Base-by-base conservation (phyloP, 2,888 invertebrate species). In the Hesperia comma region DNA sequence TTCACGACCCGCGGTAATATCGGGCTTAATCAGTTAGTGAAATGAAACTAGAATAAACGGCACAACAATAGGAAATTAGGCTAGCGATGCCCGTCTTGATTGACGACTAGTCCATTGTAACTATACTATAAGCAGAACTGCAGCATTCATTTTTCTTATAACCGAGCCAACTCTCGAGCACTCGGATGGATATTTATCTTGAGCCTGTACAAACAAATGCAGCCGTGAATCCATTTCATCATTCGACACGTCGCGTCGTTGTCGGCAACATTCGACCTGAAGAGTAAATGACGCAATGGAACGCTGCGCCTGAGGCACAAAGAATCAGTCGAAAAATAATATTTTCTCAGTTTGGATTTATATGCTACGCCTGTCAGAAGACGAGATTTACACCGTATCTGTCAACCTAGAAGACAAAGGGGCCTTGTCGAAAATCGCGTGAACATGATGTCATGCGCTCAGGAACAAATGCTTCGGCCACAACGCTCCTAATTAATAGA, bases 341-440 rank as follows among this genome's bases (percentile, higher is more conserved):
- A 88, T 88, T 87, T 82, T 79, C 78, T 78, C 77, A 74, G 76
- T 81, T 80, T 77, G 79, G 82, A 83, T 84, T 86, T 83, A 83
- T 84, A 82, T 76, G 80, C 83, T 79, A 81, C 79, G 84, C 79
- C 80, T 91, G 92, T 88, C 92, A 87, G 76, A 79, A 72, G 73
- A 67, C 69, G 78, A 85, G 87, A 92, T 92, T 91, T 92, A 92
- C 87, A 83, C 81, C 84, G 81, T 81, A 79, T 84, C 86, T 88
- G 87, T 85, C 85, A 84, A 75, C 77, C 78, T 76, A 76, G 75
- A 80, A 86, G 82, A 92, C 90, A 92, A 92, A 91, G 91, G 77
- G 79, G 79, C 83, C 77, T 87, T 90, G 87, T 89, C 76, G 78
- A 80, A 83, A 82, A 82, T 79, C 79, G 79, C 81, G 79, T 78